Evolutionary conservation across 2,797 vertebrate genomes (phyloP).

Genomic region (Furcifer pardalis): DNA sequence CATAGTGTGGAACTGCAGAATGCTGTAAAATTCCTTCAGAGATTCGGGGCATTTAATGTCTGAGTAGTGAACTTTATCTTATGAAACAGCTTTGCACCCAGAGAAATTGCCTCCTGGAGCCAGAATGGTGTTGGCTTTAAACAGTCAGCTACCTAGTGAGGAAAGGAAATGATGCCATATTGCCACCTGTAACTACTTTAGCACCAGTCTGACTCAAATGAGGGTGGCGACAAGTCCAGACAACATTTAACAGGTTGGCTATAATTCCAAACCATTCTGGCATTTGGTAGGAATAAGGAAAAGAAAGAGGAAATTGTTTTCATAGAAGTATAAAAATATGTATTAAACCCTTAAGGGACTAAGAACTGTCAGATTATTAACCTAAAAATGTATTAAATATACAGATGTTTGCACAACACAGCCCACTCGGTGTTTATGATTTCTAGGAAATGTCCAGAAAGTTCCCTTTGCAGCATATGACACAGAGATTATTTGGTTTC

Average conservation of each 20-base stretch:
- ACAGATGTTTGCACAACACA: background rate
- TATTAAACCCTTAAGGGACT: conserved; percentile 5
- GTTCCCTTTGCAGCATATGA: background rate
- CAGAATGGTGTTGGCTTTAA: background rate
- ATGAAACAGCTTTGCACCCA: background rate
- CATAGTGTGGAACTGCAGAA: background rate
- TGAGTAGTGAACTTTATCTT: background rate
- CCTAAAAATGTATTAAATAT: conserved; percentile 14
- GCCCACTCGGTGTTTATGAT: background rate
- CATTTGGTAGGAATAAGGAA: conserved; percentile 2
- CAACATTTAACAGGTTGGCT: conserved; percentile 5
- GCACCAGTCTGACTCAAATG: background rate
- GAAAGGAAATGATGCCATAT: conserved; percentile 3
- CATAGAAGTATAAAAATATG: conserved; percentile 1
- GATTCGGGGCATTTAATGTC: background rate
- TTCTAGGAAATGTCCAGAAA: background rate
- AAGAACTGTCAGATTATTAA: background rate
- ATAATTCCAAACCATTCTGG: background rate
- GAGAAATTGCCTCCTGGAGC: background rate
- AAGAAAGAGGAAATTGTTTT: conserved; percentile 25
- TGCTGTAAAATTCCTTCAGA: background rate
- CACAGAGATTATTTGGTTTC: background rate
- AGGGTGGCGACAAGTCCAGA: conserved; percentile 12
- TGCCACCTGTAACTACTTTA: background rate
- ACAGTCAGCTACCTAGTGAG: background rate